Percentiles rank a stretch among this genome's conserved stretches.
Evolutionary conservation across 2,113 vertebrate species (phyloP).

Genomic region (Neotoma lepida): DNA sequence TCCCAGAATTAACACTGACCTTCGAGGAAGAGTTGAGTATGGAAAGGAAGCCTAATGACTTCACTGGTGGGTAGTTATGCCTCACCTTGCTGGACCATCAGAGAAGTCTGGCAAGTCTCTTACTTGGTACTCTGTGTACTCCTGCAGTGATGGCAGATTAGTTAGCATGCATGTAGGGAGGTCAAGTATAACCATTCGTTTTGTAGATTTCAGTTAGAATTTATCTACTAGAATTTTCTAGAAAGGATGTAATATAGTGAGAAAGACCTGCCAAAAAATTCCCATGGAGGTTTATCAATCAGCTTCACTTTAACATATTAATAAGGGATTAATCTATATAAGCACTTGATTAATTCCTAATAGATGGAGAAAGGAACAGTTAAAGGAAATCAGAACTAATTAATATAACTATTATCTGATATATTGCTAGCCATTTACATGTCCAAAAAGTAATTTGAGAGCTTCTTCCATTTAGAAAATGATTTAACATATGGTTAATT

Average conservation of each 20-base stretch:
- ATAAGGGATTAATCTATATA: conserved; percentile 27
- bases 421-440: not conserved
- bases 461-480: conserved; percentile 32
- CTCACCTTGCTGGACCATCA: not conserved
- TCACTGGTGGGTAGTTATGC: not conserved
- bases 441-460: conserved; percentile 28
- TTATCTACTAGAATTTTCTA: not conserved
- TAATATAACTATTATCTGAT: not conserved
- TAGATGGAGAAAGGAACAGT: conserved; percentile 28
- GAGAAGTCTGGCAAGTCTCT: not conserved
- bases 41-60: not conserved
- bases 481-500: conserved; percentile 40
- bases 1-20: not conserved
- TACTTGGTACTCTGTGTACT: not conserved
- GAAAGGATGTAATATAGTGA: conserved; percentile 19
- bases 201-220: not conserved
- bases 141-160: not conserved
- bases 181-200: not conserved
- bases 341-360: conserved; percentile 52
- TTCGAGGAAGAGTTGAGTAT: not conserved
- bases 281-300: not conserved
- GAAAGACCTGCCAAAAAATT: not conserved
- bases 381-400: conserved; percentile 46
- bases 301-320: conserved; percentile 36
- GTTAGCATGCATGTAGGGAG: not conserved